Conservation (phyloP, 2,113 vertebrate species). For the Dasyurus viverrinus region DNA sequence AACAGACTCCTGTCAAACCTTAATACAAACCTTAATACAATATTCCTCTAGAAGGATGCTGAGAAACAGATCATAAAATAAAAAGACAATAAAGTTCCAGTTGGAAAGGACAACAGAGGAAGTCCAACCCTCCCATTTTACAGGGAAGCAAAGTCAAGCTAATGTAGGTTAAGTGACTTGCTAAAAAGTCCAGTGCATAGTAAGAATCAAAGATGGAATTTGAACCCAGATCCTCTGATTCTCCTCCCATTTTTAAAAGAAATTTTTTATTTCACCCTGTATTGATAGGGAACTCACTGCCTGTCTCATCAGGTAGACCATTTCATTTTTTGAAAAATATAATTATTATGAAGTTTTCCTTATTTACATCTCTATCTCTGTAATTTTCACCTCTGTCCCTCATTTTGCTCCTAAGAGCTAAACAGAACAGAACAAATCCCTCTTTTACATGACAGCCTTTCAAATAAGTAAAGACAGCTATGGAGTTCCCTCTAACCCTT, state of each 20-base stretch:
- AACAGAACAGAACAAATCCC: background rate
- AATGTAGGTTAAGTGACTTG: background rate
- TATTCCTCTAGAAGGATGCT: background rate
- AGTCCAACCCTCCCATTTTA: background rate
- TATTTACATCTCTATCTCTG: background rate
- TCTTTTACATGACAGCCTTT: background rate
- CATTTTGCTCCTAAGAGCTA: background rate
- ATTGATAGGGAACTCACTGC: background rate
- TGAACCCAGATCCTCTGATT: background rate
- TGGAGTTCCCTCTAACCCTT: background rate
- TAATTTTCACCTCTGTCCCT: background rate
- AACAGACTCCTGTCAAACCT: background rate
- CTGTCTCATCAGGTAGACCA: background rate
- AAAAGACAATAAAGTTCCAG: background rate
- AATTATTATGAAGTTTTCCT: background rate
- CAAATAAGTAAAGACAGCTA: background rate
- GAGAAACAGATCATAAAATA: background rate
- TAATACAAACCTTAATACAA: background rate
- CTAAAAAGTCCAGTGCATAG: background rate
- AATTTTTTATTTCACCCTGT: background rate
- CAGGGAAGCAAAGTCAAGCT: background rate
- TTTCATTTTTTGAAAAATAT: background rate
- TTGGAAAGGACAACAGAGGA: background rate
- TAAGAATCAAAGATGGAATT: background rate
- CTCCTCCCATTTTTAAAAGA: background rate